phyloP scores from a whole-genome alignment of 2,888 invertebrate species.

The Aphidoletes aphidimyza region DNA sequence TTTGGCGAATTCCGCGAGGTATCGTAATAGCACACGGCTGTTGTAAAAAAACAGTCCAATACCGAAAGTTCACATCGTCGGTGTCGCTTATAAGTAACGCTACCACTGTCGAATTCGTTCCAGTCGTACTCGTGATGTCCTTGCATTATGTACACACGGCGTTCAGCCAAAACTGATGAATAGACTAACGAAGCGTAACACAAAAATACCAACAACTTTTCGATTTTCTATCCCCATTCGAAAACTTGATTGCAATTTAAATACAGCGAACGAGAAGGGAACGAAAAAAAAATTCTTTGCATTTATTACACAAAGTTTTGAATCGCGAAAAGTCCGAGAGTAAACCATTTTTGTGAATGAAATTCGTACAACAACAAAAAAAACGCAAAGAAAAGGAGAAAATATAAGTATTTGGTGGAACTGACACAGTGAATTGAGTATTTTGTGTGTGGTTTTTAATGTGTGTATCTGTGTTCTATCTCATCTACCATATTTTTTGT shows the following conservation, averaged over 20 bases:
- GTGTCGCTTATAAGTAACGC: background rate
- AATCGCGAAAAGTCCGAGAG: background rate
- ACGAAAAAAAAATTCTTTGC: background rate
- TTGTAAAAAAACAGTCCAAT: background rate
- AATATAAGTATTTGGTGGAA: background rate
- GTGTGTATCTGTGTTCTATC: background rate
- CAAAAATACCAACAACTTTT: background rate
- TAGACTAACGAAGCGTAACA: constrained; percentile 29
- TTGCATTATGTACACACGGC: constrained; percentile 24
- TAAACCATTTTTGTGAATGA: background rate
- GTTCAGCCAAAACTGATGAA: constrained; percentile 13
- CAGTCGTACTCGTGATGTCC: constrained; percentile 15
- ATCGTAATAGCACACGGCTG: too few species aligned
- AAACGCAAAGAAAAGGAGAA: too few species aligned
- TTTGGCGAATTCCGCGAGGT: background rate
- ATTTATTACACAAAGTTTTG: background rate
- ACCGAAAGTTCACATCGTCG: background rate
- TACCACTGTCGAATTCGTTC: background rate
- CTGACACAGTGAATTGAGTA: background rate
- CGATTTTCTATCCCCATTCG: background rate
- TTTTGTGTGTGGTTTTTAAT: constrained; percentile 11
- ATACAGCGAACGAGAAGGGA: background rate
- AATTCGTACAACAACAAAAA: background rate
- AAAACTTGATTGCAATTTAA: background rate
- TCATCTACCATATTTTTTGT: background rate